A percentile compares a stretch with the other conserved stretches of the same genome.
phyloP scores from a whole-genome alignment of 1,140 invertebrate species.

The Drosophila trapezifrons region DNA sequence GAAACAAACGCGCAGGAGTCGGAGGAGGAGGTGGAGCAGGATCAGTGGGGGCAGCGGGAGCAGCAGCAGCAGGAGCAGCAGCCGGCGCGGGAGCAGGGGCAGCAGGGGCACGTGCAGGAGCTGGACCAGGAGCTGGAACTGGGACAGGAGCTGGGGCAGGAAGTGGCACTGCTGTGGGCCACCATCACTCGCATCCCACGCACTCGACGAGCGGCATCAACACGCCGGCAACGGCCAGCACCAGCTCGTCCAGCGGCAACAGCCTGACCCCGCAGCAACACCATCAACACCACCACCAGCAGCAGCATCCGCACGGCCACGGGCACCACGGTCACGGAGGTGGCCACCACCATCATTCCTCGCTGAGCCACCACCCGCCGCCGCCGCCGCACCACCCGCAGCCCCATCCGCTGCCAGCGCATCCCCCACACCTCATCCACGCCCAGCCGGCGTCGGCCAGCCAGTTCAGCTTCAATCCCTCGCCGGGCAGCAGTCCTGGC shows the following conservation, averaged over 20 bases:
- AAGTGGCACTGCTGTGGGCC: slow-evolving; percentile 7
- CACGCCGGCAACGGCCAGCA: slow-evolving; percentile 72
- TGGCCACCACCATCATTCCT: slow-evolving; percentile 22
- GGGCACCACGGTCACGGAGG: slow-evolving; percentile 60
- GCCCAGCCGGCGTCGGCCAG: slow-evolving; percentile 19
- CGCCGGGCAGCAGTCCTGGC: slow-evolving; percentile 70
- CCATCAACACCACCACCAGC: slow-evolving; percentile 30
- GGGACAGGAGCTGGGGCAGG: background rate
- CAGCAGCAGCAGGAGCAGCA: slow-evolving; percentile 1
- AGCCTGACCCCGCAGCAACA: slow-evolving; percentile 72
- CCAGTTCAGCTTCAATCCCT: slow-evolving; percentile 73
- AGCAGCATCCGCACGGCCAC: slow-evolving; percentile 50
- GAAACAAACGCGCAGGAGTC: slow-evolving; percentile 70
- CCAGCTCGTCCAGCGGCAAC: slow-evolving; percentile 77
- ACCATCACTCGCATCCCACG: slow-evolving; percentile 39
- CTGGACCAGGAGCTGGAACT: background rate
- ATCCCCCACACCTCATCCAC: background rate
- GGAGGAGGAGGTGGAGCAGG: slow-evolving; percentile 18
- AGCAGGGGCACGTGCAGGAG: slow-evolving; percentile 8
- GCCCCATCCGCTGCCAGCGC: slow-evolving; percentile 35
- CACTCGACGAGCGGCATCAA: slow-evolving; percentile 65
- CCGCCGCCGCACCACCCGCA: slow-evolving; percentile 17
- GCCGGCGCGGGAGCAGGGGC: background rate
- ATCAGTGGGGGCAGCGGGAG: background rate
- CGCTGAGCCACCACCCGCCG: slow-evolving; percentile 29